Evolutionary conservation across 2,888 invertebrate species (phyloP).

Genomic region (Hypercompe scribonia): DNA sequence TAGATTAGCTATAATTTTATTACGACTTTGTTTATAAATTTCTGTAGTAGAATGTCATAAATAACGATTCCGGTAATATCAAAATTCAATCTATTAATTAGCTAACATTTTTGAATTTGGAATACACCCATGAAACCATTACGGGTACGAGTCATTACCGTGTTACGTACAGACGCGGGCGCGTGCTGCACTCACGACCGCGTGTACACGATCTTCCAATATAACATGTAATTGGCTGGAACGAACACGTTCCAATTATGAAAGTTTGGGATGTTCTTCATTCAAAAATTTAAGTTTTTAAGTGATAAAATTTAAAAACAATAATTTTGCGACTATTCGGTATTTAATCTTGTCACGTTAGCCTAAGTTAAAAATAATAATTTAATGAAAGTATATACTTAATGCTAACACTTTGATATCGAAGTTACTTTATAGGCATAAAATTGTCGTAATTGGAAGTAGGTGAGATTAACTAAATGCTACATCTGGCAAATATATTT

Average conservation of each 20-base stretch:
- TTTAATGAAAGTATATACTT: too few relatives aligned
- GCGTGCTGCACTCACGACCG: constrained; percentile 52
- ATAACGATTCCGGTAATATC: background rate
- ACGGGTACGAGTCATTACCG: constrained; percentile 44
- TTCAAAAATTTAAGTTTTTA: constrained; percentile 1
- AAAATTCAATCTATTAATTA: background rate
- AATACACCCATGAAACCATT: constrained; percentile 45
- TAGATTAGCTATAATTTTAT: background rate
- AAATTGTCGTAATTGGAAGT: too few relatives aligned
- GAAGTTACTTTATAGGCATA: too few relatives aligned
- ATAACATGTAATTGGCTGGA: constrained; percentile 35
- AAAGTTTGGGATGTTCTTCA: constrained; percentile 16
- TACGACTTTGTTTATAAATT: background rate
- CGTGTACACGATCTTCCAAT: constrained; percentile 25
- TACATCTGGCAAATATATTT: too few relatives aligned
- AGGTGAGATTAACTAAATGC: too few relatives aligned
- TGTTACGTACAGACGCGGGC: constrained; percentile 45
- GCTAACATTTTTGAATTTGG: constrained; percentile 26
- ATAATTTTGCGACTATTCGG: too few relatives aligned
- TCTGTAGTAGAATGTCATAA: background rate
- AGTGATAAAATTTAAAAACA: background rate
- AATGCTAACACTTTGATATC: too few relatives aligned
- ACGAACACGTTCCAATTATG: constrained; percentile 24
- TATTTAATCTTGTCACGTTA: background rate
- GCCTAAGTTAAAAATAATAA: too few relatives aligned